These are phyloP conservation scores for Peromyscus melanophrys DNA, from an alignment of 2,797 vertebrate species.

Conservation along the genomic window DNA sequence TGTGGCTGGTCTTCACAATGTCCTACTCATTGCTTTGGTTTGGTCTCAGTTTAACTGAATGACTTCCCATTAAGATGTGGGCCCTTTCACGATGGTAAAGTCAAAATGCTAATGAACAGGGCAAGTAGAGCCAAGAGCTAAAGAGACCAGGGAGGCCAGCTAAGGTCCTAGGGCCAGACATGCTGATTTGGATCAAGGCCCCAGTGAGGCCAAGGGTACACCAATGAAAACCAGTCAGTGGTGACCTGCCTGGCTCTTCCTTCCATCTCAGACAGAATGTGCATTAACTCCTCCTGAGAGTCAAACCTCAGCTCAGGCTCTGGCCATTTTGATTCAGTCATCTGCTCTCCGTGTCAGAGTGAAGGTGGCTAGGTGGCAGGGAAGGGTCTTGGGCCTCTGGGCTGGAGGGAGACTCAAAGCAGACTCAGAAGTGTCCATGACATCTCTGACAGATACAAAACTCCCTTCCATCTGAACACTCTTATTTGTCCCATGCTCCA, in stretches of 20 bases:
- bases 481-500: neutral
- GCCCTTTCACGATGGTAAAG: slow-evolving; percentile 71
- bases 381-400: neutral
- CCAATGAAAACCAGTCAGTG: neutral
- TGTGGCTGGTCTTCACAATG: slow-evolving; percentile 8
- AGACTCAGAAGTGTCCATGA: neutral
- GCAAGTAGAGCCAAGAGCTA: neutral
- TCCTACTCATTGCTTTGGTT: slow-evolving; percentile 68
- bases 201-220: neutral
- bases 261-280: neutral
- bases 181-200: neutral
- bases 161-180: neutral
- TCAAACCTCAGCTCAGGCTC: neutral
- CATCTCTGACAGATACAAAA: neutral
- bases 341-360: neutral
- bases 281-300: neutral
- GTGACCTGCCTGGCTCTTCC: neutral
- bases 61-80: slow-evolving; percentile 76
- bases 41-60: slow-evolving; percentile 68
- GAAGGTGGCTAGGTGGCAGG: neutral
- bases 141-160: neutral
- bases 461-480: neutral
- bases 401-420: neutral
- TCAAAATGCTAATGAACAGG: slow-evolving; percentile 75
- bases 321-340: neutral